phyloP scores from a whole-genome alignment of 2,888 invertebrate species.

The Plutella xylostella region DNA sequence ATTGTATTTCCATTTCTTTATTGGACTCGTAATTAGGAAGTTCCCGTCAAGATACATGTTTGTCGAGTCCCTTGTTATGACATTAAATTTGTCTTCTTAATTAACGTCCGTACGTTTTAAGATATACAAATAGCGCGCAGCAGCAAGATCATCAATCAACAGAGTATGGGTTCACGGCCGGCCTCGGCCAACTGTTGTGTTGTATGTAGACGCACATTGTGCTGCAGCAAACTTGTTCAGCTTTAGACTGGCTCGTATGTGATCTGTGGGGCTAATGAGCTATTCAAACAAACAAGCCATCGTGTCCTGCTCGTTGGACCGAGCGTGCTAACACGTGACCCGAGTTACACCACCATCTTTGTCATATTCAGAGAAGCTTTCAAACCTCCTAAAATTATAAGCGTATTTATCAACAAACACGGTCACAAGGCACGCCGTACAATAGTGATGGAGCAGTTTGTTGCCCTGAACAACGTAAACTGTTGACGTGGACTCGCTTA shows the following conservation, averaged over 20 bases:
- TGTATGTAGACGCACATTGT: neutral
- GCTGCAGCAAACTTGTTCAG: neutral
- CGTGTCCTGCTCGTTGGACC: conserved; percentile 34
- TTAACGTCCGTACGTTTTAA: neutral
- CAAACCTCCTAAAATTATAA: neutral
- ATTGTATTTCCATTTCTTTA: too few species aligned
- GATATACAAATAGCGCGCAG: neutral
- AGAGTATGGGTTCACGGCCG: neutral
- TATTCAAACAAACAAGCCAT: conserved; percentile 9
- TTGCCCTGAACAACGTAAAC: conserved; percentile 32
- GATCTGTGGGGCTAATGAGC: neutral
- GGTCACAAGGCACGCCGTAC: neutral
- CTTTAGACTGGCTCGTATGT: neutral
- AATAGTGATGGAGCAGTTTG: too few species aligned
- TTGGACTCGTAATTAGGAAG: too few species aligned
- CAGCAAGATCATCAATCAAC: neutral
- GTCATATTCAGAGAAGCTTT: too few species aligned
- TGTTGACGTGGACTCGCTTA: conserved; percentile 28
- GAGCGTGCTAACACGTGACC: too few species aligned
- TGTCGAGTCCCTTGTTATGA: too few species aligned
- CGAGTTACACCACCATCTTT: too few species aligned
- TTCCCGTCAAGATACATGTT: too few species aligned
- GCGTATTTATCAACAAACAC: neutral
- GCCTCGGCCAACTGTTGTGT: neutral
- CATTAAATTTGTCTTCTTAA: neutral